A percentile compares a stretch with the other conserved stretches of the same genome.
phyloP scores from a whole-genome alignment of 1,140 invertebrate species.

The Drosophila neocordata region DNA sequence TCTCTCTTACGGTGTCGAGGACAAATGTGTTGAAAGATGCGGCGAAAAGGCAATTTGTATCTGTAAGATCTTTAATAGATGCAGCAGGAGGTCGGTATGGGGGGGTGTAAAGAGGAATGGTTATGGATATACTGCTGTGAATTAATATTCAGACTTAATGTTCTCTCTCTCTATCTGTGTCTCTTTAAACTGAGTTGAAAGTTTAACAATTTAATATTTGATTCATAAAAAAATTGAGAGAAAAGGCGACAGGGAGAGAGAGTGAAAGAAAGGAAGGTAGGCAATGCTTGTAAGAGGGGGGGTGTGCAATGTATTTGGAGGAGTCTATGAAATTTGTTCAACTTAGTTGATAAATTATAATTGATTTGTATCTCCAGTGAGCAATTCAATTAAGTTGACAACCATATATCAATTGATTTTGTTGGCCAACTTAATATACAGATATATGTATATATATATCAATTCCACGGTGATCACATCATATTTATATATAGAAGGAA shows the following conservation, averaged over 20 bases:
- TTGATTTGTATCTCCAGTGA: background rate
- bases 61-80: slow-evolving; percentile 51
- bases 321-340: background rate
- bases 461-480: too few relatives aligned
- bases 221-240: background rate
- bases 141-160: slow-evolving; percentile 52
- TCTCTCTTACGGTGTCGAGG: slow-evolving; percentile 21
- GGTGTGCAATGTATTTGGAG: background rate
- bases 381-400: slow-evolving; percentile 5
- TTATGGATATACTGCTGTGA: slow-evolving; percentile 35
- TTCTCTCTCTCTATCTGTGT: slow-evolving; percentile 13
- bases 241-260: too few relatives aligned
- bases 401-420: background rate
- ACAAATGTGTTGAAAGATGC: slow-evolving; percentile 75
- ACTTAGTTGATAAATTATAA: background rate
- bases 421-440: background rate
- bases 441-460: background rate
- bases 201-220: slow-evolving; percentile 4
- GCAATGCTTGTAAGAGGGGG: too few relatives aligned
- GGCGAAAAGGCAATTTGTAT: slow-evolving; percentile 69
- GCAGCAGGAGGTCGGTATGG: background rate
- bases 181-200: background rate
- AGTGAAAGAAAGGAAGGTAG: too few relatives aligned
- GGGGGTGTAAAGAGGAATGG: background rate
- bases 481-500: too few relatives aligned